Base-by-base conservation (phyloP, 1,140 invertebrate genomes). In the Ceratina australensis region DNA sequence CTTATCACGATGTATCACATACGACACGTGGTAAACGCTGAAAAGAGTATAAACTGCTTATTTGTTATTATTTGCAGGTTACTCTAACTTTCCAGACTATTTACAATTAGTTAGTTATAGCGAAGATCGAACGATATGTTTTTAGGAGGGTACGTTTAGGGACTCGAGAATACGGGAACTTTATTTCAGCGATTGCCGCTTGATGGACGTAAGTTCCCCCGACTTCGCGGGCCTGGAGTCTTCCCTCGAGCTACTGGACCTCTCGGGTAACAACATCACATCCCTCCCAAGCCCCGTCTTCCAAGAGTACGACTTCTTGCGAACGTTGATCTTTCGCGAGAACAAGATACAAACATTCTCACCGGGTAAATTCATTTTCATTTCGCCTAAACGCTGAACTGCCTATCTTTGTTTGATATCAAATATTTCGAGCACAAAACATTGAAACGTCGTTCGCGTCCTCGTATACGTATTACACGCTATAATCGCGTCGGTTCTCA, bases 241-340 rank as follows among this genome's bases (percentile, higher is more conserved):
- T 60, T 95, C 94, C 26, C 90, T 98, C 26, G 95, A 97, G 88
- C 93, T 94, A 52, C 90, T 98, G 59, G 97, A 98, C 91, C 90
- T 98, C 15, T 96, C 96, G 24, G 95, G 95, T 60, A 98, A 98
- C 89, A 97, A 97, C 87, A 92, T 98, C 52, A 96, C 96, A 0
- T 92, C 92, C 67, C 92, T 97, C 42, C 95, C 96, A 0, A 93
- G 94, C 84, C 94, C 94, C 78, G 93, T 95, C 1, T 94, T 95
- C 72, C 92, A 94, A 83, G 93, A 93, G 66, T 94, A 95, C 65
- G 93, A 93, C 69, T 91, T 92, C 72, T 83, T 95, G 3, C 90
- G 92, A n/a, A 93, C 93, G 3, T 86, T 96, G 4, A 92, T 92
- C 28, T 91, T 95, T 20, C 90, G 91, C 7, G 94, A 95, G 76